Evolutionary conservation across 2,888 invertebrate species (phyloP), one percentile per base, ranked within the genome.

Genomic region (Caradrina clavipalpis): DNA sequence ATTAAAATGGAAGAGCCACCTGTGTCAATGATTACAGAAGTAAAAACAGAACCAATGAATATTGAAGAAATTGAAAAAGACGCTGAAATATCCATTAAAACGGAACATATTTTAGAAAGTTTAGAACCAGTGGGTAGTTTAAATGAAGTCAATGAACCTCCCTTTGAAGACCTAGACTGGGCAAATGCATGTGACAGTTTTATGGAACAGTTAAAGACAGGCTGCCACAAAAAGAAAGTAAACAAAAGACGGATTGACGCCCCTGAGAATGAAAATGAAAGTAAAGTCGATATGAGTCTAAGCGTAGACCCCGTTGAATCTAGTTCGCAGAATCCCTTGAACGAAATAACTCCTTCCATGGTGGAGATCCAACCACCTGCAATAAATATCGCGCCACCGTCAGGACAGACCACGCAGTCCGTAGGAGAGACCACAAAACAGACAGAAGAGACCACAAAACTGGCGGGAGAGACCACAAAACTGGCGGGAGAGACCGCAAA

Each of bases 121-220:
- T 76, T 88, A 69, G 88, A 89, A 81, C 78, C 86, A 21, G 83
- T 87, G 72, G 71, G 58, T 35, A 8, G 35, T 72, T 39, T 83
- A 51, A 75, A 81, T 69, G 64, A 74, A 62, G 49, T 67, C 49
- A 77, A 72, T 69, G 78, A 79, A 57, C 59, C 57, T 42, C 73
- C 82, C n/a, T 87, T 88, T 66, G 93, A 94, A 69, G 96, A 96
- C 79, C 88, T 93, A 72, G 93, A 94, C 86, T 98, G 98, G 97
- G 96, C 96, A 60, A 97, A 96, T 86, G 97, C 98, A 21, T 98
- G 98, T 93, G 98, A 98, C 91, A 97, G 96, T 91, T 98, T 98
- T 89, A 97, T 98, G 91, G 97, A 98, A 89, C 98, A 98, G 91
- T 91, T 98, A 56, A 97, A 97, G 90, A 96, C 91, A 78, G 96